Evolutionary conservation across 2,113 vertebrate genomes (phyloP).

Genomic region (Podarcis raffonei): DNA sequence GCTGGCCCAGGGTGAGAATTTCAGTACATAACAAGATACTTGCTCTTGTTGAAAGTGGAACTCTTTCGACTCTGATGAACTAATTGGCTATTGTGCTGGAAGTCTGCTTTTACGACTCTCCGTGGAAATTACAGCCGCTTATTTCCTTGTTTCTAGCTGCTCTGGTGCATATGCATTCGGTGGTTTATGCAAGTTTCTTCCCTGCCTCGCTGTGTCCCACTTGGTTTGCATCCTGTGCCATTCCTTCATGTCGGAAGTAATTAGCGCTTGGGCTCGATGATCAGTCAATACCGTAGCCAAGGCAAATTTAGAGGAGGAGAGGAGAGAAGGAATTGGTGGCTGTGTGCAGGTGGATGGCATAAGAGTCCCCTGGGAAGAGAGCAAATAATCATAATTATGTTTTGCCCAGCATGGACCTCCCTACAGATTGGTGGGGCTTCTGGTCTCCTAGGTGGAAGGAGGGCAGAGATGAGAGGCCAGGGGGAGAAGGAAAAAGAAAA

Average conservation of each 20-base stretch:
- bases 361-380: neutral
- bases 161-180: neutral
- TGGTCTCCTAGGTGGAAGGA: neutral
- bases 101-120: neutral
- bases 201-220: slow-evolving; percentile 7
- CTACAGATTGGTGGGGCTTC: neutral
- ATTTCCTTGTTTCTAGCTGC: slow-evolving; percentile 19
- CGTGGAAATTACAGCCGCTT: neutral
- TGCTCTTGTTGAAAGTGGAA: neutral
- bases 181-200: slow-evolving; percentile 34
- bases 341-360: rapidly evolving
- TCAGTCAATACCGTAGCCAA: neutral
- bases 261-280: slow-evolving; percentile 19
- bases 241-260: slow-evolving; percentile 29
- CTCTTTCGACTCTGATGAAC: neutral
- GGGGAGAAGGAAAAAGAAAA: neutral
- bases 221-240: slow-evolving; percentile 4
- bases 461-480: neutral
- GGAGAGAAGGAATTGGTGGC: neutral
- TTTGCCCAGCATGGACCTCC: slow-evolving; percentile 11
- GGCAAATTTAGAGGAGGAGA: neutral
- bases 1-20: too few relatives aligned
- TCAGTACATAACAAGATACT: too few relatives aligned
- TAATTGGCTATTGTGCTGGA: neutral
- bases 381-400: neutral